Base-by-base conservation (phyloP, 2,888 invertebrate species). In the Sarcophaga rosellei region DNA sequence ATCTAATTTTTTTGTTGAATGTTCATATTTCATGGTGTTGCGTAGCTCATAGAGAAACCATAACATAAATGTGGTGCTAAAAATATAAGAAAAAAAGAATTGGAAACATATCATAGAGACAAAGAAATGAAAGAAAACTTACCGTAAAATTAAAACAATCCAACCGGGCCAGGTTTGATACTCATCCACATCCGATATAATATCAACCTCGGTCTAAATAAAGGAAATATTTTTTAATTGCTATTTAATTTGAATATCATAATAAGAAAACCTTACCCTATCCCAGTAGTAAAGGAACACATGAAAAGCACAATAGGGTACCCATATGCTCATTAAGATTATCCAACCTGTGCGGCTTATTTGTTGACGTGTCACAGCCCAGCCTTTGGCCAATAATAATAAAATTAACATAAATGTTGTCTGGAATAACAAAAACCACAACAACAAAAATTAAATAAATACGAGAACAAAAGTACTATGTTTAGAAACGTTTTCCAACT, bases 131-230 rank as follows among this genome's bases (percentile, higher is more conserved):
- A 69, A 53, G 8, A 1, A 69, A 4, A 80, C 82, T 74, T 86
- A 94, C 94, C 93, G 94, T 88, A 99, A 95, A 45, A 96, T 95
- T 0, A 99, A 95, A 87, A 99, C 98, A 87, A 99, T 95, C 96
- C 98, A 98, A 6, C 99, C 99, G 0, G 99, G 99, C 98, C 98
- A 98, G 0, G 99, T 98, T 93, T 99, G 98, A 94, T 98, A 99
- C 92, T 99, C 98, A 91, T 99, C 99, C 78, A 98, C 97, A 92
- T 99, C 99, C 92, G 98, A 98, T 89, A 99, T 97, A 73, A 98
- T 97, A 92, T 99, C 98, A 62, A 99, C 97, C 94, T 98, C 99
- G 85, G 97, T 98, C 98, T 99, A 93, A 82, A 94, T 93, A 76
- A 85, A 85, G 87, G 87, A 76, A 79, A 75, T 21, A 65, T 5